Evolutionary conservation across 2,888 invertebrate species (phyloP).

Genomic region (Sabellastarte sp.): DNA sequence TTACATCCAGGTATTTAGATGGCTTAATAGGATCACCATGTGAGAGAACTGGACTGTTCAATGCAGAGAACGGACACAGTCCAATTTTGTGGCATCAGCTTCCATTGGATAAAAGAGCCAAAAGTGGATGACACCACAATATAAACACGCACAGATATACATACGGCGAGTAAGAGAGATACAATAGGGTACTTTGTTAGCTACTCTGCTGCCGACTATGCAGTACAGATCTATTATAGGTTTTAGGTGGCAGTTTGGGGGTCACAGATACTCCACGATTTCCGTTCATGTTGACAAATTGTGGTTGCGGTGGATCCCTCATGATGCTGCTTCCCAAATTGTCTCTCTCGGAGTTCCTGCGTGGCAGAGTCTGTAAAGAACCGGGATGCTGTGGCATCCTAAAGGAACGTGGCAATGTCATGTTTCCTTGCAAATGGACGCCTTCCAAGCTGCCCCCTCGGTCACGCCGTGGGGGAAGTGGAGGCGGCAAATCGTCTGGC

Average conservation of each 20-base stretch:
- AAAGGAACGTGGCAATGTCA: constrained; percentile 2
- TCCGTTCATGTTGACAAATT: constrained; percentile 9
- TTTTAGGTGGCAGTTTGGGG: constrained; percentile 53
- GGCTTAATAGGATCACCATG: too few species aligned
- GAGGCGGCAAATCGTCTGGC: constrained; percentile 6
- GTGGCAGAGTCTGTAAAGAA: background rate
- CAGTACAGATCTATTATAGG: constrained; percentile 34
- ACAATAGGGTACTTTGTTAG: too few species aligned
- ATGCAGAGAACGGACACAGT: too few species aligned
- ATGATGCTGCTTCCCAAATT: background rate
- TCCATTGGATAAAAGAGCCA: too few species aligned
- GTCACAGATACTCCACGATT: constrained; percentile 7
- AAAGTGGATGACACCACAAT: too few species aligned
- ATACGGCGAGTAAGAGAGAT: too few species aligned
- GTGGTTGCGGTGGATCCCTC: constrained; percentile 23
- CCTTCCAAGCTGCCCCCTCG: background rate
- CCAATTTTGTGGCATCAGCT: too few species aligned
- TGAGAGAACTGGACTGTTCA: too few species aligned
- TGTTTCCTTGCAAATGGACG: background rate
- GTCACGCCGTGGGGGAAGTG: constrained; percentile 11
- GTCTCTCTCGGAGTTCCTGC: background rate
- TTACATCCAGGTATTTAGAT: too few species aligned
- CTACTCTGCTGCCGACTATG: constrained; percentile 26
- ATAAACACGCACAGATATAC: too few species aligned
- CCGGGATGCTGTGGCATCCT: background rate